Evolutionary conservation across 1,140 invertebrate genomes (phyloP).

Genomic region (Atopsyche davidsoni): DNA sequence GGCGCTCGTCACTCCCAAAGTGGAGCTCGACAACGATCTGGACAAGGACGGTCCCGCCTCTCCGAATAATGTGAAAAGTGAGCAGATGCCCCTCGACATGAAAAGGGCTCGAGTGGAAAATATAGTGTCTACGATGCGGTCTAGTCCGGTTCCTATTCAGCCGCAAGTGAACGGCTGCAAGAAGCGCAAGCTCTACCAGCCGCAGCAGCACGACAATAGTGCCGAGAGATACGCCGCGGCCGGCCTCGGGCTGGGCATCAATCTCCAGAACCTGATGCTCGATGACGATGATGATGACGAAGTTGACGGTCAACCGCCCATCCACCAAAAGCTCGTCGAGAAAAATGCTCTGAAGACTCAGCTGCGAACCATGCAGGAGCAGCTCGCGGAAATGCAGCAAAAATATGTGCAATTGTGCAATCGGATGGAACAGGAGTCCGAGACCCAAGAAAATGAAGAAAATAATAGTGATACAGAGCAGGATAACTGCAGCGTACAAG

Average conservation of each 20-base stretch:
- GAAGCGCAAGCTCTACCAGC: slow-evolving; percentile 94
- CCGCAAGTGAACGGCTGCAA: slow-evolving; percentile 84
- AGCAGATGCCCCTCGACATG: slow-evolving; percentile 57
- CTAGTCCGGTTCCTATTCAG: slow-evolving; percentile 62
- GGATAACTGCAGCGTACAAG: slow-evolving; percentile 41
- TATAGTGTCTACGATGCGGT: slow-evolving; percentile 86
- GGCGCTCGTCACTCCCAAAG: slow-evolving; percentile 52
- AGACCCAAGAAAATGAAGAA: slow-evolving; percentile 67
- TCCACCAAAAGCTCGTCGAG: slow-evolving; percentile 75
- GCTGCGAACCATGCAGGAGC: slow-evolving; percentile 79
- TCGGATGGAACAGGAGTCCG: slow-evolving; percentile 74
- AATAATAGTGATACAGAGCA: slow-evolving; percentile 62
- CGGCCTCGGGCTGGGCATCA: slow-evolving; percentile 43
- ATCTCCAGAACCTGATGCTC: slow-evolving; percentile 44
- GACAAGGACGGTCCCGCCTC: slow-evolving; percentile 47
- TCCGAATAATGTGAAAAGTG: slow-evolving; percentile 46
- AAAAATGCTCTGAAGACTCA: slow-evolving; percentile 80
- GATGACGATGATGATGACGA: slow-evolving; percentile 68
- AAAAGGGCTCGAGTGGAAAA: slow-evolving; percentile 91
- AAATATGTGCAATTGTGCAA: slow-evolving; percentile 82
- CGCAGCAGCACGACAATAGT: slow-evolving; percentile 81
- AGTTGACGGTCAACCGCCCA: slow-evolving; percentile 65
- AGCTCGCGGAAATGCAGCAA: slow-evolving; percentile 84
- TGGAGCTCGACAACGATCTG: slow-evolving; percentile 54
- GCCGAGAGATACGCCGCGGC: slow-evolving; percentile 49